Percentiles rank a stretch among this genome's conserved stretches.
These are phyloP conservation scores for Adelognathus sp. DNA, from an alignment of 2,888 invertebrate genomes.

Conservation along the genomic window DNA sequence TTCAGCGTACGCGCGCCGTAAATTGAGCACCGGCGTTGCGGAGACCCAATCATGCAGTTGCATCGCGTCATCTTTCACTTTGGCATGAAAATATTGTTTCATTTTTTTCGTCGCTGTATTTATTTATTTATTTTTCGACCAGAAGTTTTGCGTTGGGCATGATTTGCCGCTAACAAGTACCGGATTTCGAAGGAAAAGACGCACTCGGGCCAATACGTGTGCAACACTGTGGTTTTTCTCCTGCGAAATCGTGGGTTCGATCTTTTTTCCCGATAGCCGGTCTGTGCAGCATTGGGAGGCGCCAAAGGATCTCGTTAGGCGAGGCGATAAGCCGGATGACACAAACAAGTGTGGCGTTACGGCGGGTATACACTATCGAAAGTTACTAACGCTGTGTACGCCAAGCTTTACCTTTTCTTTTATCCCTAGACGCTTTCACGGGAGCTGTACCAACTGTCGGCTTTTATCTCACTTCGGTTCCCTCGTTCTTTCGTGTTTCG, in stretches of 20 bases:
- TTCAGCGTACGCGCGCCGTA: background rate
- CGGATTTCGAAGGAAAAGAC: too few species aligned
- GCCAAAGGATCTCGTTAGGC: slow-evolving; percentile 17
- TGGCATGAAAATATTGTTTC: background rate
- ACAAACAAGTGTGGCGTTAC: slow-evolving; percentile 21
- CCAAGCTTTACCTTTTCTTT: background rate
- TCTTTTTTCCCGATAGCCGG: background rate
- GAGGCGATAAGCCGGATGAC: slow-evolving; percentile 22
- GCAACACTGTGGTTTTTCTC: background rate
- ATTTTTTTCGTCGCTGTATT: background rate
- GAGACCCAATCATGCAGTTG: background rate
- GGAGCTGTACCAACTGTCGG: slow-evolving; percentile 47
- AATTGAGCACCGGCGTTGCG: background rate
- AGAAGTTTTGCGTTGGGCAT: too few species aligned
- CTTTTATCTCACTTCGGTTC: slow-evolving; percentile 12
- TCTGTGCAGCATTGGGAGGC: background rate
- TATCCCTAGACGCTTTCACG: slow-evolving; percentile 26
- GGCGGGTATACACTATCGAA: slow-evolving; percentile 10
- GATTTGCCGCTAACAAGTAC: too few species aligned
- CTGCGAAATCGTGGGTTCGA: background rate
- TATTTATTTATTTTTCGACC: background rate
- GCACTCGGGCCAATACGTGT: background rate
- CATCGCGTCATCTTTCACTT: background rate
- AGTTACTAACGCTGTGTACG: slow-evolving; percentile 5
- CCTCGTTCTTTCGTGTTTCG: background rate